phyloP scores from a whole-genome alignment of 2,113 vertebrate genomes.

The Trochalopteron elliotii region DNA sequence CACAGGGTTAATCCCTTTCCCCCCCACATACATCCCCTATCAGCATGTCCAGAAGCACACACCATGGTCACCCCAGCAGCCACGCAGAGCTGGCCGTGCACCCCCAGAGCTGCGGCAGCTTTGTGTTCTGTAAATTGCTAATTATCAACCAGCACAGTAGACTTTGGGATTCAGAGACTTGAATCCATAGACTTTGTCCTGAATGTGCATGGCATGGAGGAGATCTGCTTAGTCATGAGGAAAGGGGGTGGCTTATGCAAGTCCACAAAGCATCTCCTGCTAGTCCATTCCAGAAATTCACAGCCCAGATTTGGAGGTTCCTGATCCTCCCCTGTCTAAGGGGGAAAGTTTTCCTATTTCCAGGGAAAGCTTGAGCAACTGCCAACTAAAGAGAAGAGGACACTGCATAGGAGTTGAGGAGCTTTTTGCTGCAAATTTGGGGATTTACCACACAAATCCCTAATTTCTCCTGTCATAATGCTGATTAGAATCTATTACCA shows the following conservation, averaged over 20 bases:
- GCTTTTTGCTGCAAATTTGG: background rate
- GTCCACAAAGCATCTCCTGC: constrained; percentile 22
- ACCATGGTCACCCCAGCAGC: background rate
- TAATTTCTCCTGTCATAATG: background rate
- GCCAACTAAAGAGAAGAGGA: background rate
- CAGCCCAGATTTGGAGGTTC: background rate
- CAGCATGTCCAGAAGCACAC: background rate
- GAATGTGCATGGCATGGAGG: constrained; percentile 34
- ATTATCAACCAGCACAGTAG: constrained; percentile 66
- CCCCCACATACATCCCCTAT: background rate
- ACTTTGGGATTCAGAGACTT: constrained; percentile 58
- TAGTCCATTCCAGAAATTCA: background rate
- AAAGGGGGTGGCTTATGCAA: constrained; percentile 2
- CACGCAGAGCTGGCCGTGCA: background rate
- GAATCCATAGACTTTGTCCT: constrained; percentile 66
- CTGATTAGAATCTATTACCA: background rate
- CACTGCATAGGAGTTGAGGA: background rate
- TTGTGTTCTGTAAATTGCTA: constrained; percentile 40
- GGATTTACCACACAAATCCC: background rate
- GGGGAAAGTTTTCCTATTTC: background rate
- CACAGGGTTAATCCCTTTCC: background rate
- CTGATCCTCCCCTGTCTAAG: background rate
- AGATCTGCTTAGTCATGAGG: constrained; percentile 63
- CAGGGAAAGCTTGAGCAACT: background rate
- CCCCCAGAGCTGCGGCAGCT: background rate